Evolutionary conservation across 2,888 invertebrate species (phyloP).

Genomic region (Orchestes rusci): DNA sequence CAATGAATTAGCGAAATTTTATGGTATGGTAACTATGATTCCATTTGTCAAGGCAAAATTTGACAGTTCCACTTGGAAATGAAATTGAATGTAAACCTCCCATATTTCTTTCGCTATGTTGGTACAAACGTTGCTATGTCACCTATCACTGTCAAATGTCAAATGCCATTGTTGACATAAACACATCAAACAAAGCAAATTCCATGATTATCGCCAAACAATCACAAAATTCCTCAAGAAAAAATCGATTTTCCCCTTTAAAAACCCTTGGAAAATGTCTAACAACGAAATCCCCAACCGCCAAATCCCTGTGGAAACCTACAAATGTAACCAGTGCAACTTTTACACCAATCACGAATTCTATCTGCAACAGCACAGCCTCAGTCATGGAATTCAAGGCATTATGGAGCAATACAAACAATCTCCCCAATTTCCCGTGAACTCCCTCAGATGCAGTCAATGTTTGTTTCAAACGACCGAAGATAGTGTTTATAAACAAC

Average conservation of each 20-base stretch:
- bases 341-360: constrained; percentile 24
- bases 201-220: too few species aligned
- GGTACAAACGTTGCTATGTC: too few species aligned
- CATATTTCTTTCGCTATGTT: too few species aligned
- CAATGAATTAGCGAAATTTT: too few species aligned
- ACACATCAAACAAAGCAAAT: constrained; percentile 17
- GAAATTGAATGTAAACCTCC: too few species aligned
- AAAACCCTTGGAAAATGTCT: constrained; percentile 15
- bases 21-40: too few species aligned
- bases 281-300: constrained; percentile 15
- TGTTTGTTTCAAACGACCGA: constrained; percentile 19
- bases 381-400: constrained; percentile 18
- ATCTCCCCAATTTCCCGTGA: constrained; percentile 7
- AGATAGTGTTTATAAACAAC: constrained; percentile 18
- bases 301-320: constrained; percentile 21
- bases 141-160: neutral
- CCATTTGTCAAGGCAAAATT: too few species aligned
- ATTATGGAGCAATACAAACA: constrained; percentile 20
- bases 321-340: constrained; percentile 22
- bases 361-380: constrained; percentile 20
- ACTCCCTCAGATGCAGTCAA: constrained; percentile 5
- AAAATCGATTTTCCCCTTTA: too few species aligned
- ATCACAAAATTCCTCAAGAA: too few species aligned
- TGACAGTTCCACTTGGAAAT: too few species aligned
- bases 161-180: neutral